Base-by-base conservation (phyloP, 1,140 invertebrate genomes). In the Physella acuta region DNA sequence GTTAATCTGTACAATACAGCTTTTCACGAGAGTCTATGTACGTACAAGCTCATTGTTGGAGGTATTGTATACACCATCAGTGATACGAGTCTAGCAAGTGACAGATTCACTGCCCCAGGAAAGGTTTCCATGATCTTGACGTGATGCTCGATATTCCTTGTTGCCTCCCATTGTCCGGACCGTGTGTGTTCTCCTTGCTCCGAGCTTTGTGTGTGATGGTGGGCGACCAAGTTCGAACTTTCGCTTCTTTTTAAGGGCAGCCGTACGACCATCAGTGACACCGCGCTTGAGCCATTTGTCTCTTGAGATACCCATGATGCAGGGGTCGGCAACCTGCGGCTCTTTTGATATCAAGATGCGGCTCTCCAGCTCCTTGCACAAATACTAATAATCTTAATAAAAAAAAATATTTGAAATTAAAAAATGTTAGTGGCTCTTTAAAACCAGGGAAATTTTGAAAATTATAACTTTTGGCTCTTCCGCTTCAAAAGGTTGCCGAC, bases 31-130 rank as follows among this genome's bases (percentile, higher is more conserved):
- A 33, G 97, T 99, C 86, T 99, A 99, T 71, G 97, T 99, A 87
- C 98, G 90, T n/a, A n/a, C n/a, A n/a, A n/a, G n/a, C n/a, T n/a
- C n/a, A n/a, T n/a, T n/a, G n/a, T n/a, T n/a, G n/a, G 94, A 96
- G 24, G 97, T 95, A 88, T 99, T 99, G 89, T 99, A 99, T 17
- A 99, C 94, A 58, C 98, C 96, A 88, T 99, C 98, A 82, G 99
- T 97, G 79, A 99, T 94, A 90, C 97, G 92, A 36, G 97, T 96
- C 86, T 97, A 99, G 56, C 94, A 90, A 20, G 97, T 92, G 73
- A 90, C 87, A 75, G 88, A 90, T 91, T n/a, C n/a, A n/a, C n/a
- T n/a, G n/a, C n/a, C n/a, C n/a, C n/a, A n/a, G n/a, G n/a, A n/a
- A n/a, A n/a, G 69, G 84, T 98, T 99, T 75, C 97, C 97, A 77